Base-by-base conservation (phyloP, 2,797 vertebrate genomes). In the Mycteria americana region DNA sequence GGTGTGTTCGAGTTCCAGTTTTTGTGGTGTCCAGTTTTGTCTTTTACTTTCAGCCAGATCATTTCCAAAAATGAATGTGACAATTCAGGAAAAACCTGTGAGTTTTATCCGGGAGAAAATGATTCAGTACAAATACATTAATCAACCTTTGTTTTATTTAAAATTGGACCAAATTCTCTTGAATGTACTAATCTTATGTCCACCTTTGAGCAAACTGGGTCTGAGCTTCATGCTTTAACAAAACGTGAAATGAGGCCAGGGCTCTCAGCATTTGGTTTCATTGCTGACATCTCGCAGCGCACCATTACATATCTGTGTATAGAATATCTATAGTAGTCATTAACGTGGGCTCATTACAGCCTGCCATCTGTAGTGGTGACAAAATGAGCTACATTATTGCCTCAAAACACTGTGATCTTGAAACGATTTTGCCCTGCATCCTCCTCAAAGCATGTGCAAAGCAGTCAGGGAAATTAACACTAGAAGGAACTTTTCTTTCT, bases 281-380 rank as follows among this genome's bases (percentile, higher is more conserved):
- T 67, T 17, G 25, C 74, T 5, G 22, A 11, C 80, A 85, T 86
- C 93, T 95, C 5, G 0, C 88, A 85, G 80, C 0, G 2, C 65
- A 57, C 80, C 62, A 39, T 81, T 93, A 10, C 54, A 0, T 91
- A 25, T 78, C 88, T 94, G 92, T 72, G 82, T 37, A 74, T 37
- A 31, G 91, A 93, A 91, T 95, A 92, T 93, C 96, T 96, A 64
- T 70, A 89, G 84, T 4, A 95, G 95, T 88, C 95, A 97, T 96
- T 96, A 96, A 65, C 67, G 46, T 89, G 81, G 87, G 91, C 92
- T 97, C 85, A 91, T 97, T 91, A 88, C 95, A 97, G 96, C 80
- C 96, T 95, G 94, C 48, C 90, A 85, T 97, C 94, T 97, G 95
- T 80, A 84, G 73, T 93, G 70, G 93, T 97, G 96, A 97, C 95